These are phyloP conservation scores for Corythucha ciliata DNA, from an alignment of 2,888 invertebrate species.

Conservation along the genomic window DNA sequence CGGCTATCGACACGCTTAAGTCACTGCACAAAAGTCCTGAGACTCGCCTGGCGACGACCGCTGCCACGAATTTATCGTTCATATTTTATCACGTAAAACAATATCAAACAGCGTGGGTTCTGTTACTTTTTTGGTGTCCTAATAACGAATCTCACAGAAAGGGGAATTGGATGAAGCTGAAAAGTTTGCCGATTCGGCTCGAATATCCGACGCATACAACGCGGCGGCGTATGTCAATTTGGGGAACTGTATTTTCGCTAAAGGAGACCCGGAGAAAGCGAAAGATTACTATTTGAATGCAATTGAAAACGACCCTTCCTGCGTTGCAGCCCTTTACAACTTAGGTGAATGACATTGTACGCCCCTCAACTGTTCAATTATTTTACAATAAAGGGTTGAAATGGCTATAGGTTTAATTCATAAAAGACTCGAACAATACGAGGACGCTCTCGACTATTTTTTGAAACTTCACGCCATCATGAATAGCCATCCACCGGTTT, in stretches of 20 bases:
- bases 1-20: conserved; percentile 75
- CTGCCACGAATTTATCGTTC: conserved; percentile 76
- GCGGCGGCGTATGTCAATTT: conserved; percentile 76
- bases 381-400: not conserved
- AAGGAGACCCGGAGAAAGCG: conserved; percentile 59
- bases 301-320: conserved; percentile 66
- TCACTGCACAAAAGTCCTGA: conserved; percentile 80
- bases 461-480: conserved; percentile 63
- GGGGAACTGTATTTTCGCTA: conserved; percentile 66
- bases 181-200: conserved; percentile 62
- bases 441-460: conserved; percentile 69
- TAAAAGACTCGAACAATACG: conserved; percentile 57
- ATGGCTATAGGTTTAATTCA: conserved; percentile 52
- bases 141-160: conserved; percentile 48
- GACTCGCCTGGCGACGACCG: conserved; percentile 71
- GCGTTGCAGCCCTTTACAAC: conserved; percentile 77
- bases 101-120: not conserved
- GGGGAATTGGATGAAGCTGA: conserved; percentile 69
- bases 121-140: not conserved
- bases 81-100: conserved; percentile 62
- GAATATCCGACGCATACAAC: conserved; percentile 45
- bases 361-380: not conserved
- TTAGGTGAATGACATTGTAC: conserved; percentile 47
- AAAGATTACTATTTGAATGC: conserved; percentile 64
- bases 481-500: conserved; percentile 60